Evolutionary conservation across 2,888 invertebrate species (phyloP).

Genomic region (Dicroscelio sp.): DNA sequence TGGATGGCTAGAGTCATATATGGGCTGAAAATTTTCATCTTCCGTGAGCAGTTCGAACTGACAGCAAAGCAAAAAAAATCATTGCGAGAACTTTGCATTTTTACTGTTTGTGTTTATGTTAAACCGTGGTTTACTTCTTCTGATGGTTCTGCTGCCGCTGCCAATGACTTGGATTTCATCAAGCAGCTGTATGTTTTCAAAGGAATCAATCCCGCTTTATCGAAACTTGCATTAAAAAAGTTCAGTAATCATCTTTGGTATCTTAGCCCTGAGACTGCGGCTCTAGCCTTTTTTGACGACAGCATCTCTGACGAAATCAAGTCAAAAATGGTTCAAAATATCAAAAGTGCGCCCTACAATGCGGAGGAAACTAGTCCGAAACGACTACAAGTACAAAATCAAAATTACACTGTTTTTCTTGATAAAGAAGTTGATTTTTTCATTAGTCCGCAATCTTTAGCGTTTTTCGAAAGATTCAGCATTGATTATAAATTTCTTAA

Average conservation of each 20-base stretch:
- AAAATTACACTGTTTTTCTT: not conserved
- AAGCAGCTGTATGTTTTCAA: conserved; percentile 16
- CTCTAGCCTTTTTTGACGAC: conserved; percentile 34
- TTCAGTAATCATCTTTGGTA: conserved; percentile 56
- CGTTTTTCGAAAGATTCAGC: conserved; percentile 63
- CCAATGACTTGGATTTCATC: conserved; percentile 36
- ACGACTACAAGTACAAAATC: not conserved
- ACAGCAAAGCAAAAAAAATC: not conserved
- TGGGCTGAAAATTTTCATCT: conserved; percentile 38
- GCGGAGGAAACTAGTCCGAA: not conserved
- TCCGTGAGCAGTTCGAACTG: conserved; percentile 4
- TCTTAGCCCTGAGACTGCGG: conserved; percentile 34
- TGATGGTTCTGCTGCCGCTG: conserved; percentile 3
- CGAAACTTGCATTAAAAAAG: conserved; percentile 20
- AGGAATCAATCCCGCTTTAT: not conserved
- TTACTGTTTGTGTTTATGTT: conserved; percentile 16
- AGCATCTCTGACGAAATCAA: conserved; percentile 4
- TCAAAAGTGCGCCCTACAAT: not conserved
- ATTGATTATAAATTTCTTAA: conserved; percentile 59
- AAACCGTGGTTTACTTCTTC: conserved; percentile 28
- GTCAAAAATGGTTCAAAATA: conserved; percentile 28
- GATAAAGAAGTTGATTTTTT: conserved; percentile 63
- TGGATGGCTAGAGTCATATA: conserved; percentile 38
- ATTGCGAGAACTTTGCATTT: conserved; percentile 25
- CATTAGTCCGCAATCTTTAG: conserved; percentile 27